Evolutionary conservation across 2,797 vertebrate species (phyloP), one percentile per base, ranked within the genome.

Genomic region (Anguilla pacifica): DNA sequence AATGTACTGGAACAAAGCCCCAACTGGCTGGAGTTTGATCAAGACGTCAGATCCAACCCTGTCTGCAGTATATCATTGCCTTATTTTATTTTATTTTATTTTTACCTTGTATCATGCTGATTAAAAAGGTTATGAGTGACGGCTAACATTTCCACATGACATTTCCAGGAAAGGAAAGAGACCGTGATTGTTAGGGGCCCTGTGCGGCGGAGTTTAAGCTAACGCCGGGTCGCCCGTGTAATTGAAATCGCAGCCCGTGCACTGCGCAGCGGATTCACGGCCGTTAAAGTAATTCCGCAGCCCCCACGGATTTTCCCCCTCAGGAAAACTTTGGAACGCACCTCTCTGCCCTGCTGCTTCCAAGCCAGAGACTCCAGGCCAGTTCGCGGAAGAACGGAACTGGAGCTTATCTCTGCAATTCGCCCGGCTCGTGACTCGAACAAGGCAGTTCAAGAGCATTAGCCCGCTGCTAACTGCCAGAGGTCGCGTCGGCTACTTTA

Each of bases 401-500:
- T 6, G 4, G 35, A 43, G 72, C 67, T 86, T n/a, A 57, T 67
- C 59, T 86, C 43, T 28, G 64, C 51, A 53, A 53, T 82, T 19
- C 82, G 35, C 59, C 86, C 22, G 25, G 49, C 77, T 17, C 46
- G 43, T 35, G 31, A 51, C 5, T 57, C 83, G 35, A 84, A 59
- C 83, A 57, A 57, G 83, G 83, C 51, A 35, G 31, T 59, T 55
- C 15, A 84, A 84, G 28, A 59, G 35, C 3, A 59, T 57, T 35
- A 19, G 43, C 31, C 17, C 51, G 59, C 28, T 13, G 28, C 6
- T 31, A 11, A 53, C 59, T 83, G 87, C 6, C 82, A 92, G 89
- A 94, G 93, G 93, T 95, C 93, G 91, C 92, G 94, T 94, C 90
- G 35, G 35, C 35, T 35, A 35, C 35, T 35, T 91, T 92, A 90